Conservation (phyloP, 2,113 vertebrate species). For the Nestor notabilis region DNA sequence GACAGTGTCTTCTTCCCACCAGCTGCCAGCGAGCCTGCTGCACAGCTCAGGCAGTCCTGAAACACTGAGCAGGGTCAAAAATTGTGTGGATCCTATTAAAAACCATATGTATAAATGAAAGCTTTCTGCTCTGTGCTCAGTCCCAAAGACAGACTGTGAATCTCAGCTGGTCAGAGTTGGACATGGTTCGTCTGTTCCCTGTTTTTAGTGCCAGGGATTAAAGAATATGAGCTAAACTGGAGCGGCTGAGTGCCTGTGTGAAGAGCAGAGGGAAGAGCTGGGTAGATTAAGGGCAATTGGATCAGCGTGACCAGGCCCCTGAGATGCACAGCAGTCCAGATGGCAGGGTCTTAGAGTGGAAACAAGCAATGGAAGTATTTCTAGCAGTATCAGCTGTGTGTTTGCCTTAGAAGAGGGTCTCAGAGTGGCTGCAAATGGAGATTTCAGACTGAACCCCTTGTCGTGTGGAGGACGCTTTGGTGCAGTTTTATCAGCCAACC, state of each 20-base stretch:
- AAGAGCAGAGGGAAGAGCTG: not conserved
- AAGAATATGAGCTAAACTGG: not conserved
- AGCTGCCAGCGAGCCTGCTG: not conserved
- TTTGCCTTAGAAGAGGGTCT: not conserved
- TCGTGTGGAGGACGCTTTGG: accelerated
- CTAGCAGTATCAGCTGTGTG: not conserved
- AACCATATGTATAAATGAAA: not conserved
- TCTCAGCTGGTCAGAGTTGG: not conserved
- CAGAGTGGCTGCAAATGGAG: not conserved
- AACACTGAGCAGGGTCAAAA: not conserved
- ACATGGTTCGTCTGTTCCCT: not conserved
- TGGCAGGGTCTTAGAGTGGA: not conserved
- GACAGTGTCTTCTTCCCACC: not conserved
- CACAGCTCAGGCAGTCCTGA: not conserved
- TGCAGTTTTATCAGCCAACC: not conserved
- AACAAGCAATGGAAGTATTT: not conserved
- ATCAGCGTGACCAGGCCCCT: not conserved
- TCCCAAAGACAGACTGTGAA: not conserved
- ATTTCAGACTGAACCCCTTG: not conserved
- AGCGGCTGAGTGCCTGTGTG: accelerated
- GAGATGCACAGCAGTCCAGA: not conserved
- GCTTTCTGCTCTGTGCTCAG: not conserved
- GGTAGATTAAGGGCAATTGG: not conserved
- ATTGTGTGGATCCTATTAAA: not conserved
- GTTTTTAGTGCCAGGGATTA: not conserved